Base-by-base conservation (phyloP, 2,888 invertebrate species). In the Glomeris marginata region DNA sequence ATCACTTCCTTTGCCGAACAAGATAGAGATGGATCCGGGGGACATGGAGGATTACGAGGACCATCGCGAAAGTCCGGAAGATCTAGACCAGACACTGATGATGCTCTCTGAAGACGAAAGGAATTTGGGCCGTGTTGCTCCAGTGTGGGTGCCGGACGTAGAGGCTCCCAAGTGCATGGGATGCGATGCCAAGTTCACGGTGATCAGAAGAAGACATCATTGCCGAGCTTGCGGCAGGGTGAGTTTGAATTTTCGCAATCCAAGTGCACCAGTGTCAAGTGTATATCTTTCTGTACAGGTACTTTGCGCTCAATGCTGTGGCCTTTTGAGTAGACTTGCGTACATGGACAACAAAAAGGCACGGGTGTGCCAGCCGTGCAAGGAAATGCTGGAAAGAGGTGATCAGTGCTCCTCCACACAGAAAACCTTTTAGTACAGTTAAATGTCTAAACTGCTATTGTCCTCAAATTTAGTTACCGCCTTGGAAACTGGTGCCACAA, bases 141-240 rank as follows among this genome's bases (percentile, higher is more conserved):
- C 88, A 0, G 75, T 80, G 59, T 90, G 90, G 90, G 78, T 90
- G 47, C 87, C 87, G 0, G 90, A 91, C 65, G 73, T 77, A 2
- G 83, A 84, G 58, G 82, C 86, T 5, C 71, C 74, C n/a, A 73
- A 72, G 55, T 90, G 90, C 63, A 81, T 88, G 79, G 77, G 83
- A 57, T 90, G 90, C 64, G 78, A 80, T 54, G 67, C 73, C 42
- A 81, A 78, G 65, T 91, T 88, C 66, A 85, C 81, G 1, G 75
- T 88, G 55, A 75, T 87, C 45, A 82, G 81, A 64, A 73, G 87
- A 41, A 72, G 88, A 36, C 74, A 77, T 59, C 88, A 90, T 67
- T 90, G 88, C 63, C 72, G 88, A 47, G 84, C 85, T 43, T 88
- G 87, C 64, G 87, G 87, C 54, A 76, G 81, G 69, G 82, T 78